These are phyloP conservation scores for Pasiphila rectangulata DNA, from an alignment of 2,888 invertebrate genomes.

Conservation along the genomic window DNA sequence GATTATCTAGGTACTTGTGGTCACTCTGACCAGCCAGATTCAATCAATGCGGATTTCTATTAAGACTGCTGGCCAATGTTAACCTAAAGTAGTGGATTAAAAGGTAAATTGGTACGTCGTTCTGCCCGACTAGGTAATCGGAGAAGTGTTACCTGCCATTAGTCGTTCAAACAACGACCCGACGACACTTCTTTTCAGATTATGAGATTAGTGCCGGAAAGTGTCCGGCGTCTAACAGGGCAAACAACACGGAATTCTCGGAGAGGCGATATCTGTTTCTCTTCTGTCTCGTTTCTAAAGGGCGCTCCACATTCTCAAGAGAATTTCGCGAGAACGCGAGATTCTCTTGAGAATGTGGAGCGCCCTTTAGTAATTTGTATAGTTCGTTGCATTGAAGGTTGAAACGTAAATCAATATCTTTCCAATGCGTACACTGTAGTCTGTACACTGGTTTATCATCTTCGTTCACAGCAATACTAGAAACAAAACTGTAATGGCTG, in stretches of 20 bases:
- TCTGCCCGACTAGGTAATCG: conserved; percentile 36
- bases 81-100: too few species aligned
- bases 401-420: too few species aligned
- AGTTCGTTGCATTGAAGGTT: too few species aligned
- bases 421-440: neutral
- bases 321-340: too few species aligned
- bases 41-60: too few species aligned
- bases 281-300: neutral
- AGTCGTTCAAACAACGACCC: conserved; percentile 39
- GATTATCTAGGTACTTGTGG: too few species aligned
- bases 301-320: too few species aligned
- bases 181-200: conserved; percentile 32
- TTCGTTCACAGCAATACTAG: neutral
- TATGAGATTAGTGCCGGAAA: conserved; percentile 33
- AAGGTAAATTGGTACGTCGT: conserved; percentile 12
- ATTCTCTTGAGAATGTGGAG: too few species aligned
- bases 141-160: conserved; percentile 35
- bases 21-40: too few species aligned
- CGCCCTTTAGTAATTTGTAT: too few species aligned
- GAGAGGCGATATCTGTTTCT: neutral
- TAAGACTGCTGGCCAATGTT: too few species aligned
- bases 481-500: neutral
- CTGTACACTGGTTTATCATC: neutral
- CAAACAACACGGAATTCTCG: neutral
- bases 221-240: conserved; percentile 3